Evolutionary conservation across 2,888 invertebrate species (phyloP).

Genomic region (Barypeithes pellucidus): DNA sequence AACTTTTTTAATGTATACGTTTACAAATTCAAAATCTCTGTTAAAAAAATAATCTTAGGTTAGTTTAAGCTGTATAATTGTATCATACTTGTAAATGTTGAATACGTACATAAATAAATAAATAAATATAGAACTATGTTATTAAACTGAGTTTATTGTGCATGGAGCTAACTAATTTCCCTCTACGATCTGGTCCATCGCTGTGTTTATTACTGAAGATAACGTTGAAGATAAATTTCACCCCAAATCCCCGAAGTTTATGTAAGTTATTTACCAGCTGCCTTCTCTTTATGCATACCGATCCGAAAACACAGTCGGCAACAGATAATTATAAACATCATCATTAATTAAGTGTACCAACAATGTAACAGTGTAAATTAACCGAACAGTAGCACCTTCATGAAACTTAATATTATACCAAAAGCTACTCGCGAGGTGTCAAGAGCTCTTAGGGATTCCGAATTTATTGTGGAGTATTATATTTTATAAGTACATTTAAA

Average conservation of each 20-base stretch:
- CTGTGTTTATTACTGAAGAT: not conserved
- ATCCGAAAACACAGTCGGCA: constrained; percentile 22
- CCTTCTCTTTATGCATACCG: constrained; percentile 12
- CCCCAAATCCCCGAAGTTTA: not conserved
- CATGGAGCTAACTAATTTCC: too few species aligned
- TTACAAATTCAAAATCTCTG: too few species aligned
- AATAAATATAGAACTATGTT: too few species aligned
- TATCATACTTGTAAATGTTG: too few species aligned
- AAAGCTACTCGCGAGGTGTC: constrained; percentile 34
- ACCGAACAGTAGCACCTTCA: constrained; percentile 36
- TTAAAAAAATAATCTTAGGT: too few species aligned
- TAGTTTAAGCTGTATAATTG: too few species aligned
- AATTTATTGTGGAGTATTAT: constrained; percentile 19
- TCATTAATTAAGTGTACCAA: constrained; percentile 38
- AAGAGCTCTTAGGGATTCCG: constrained; percentile 26
- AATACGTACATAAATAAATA: too few species aligned
- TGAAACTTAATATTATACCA: constrained; percentile 47
- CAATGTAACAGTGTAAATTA: constrained; percentile 40
- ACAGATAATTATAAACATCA: constrained; percentile 34
- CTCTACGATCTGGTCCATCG: not conserved
- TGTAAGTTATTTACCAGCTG: constrained; percentile 10
- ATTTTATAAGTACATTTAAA: constrained; percentile 3
- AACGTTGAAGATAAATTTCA: not conserved
- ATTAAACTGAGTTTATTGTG: too few species aligned
- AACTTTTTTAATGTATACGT: too few species aligned